A percentile compares a stretch with the other conserved stretches of the same genome.
Evolutionary conservation across 2,888 invertebrate genomes (phyloP).

Genomic region (Andrena fulva): DNA sequence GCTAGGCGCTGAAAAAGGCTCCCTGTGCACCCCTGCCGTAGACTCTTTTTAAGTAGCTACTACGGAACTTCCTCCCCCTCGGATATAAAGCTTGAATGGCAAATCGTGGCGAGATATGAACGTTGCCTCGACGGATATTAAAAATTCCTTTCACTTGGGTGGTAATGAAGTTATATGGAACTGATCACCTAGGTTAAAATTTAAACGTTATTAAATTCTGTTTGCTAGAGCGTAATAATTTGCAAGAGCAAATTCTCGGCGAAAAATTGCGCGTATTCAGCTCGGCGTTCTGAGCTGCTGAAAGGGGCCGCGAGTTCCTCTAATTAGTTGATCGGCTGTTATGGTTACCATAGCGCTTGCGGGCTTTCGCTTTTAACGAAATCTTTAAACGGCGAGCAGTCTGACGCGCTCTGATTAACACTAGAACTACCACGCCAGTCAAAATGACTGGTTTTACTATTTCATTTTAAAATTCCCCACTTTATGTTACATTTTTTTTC

Average conservation of each 20-base stretch:
- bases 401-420: constrained; percentile 1
- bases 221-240: background rate
- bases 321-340: constrained; percentile 38
- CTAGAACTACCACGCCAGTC: too few species aligned
- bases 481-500: too few species aligned
- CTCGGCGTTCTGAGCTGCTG: background rate
- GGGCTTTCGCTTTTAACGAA: constrained; percentile 27
- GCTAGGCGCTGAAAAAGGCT: too few species aligned
- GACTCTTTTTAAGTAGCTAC: background rate
- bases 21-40: too few species aligned
- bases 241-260: background rate
- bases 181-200: background rate
- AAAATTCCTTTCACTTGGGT: too few species aligned
- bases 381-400: constrained; percentile 5
- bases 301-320: background rate
- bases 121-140: background rate
- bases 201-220: background rate
- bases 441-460: too few species aligned
- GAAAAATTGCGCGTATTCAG: background rate
- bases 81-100: constrained; percentile 3
- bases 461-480: too few species aligned
- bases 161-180: background rate
- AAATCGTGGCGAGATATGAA: background rate
- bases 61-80: background rate
- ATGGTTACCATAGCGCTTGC: constrained; percentile 20